Conservation (phyloP, 1,140 invertebrate genomes). For the Aphelinus certus region DNA sequence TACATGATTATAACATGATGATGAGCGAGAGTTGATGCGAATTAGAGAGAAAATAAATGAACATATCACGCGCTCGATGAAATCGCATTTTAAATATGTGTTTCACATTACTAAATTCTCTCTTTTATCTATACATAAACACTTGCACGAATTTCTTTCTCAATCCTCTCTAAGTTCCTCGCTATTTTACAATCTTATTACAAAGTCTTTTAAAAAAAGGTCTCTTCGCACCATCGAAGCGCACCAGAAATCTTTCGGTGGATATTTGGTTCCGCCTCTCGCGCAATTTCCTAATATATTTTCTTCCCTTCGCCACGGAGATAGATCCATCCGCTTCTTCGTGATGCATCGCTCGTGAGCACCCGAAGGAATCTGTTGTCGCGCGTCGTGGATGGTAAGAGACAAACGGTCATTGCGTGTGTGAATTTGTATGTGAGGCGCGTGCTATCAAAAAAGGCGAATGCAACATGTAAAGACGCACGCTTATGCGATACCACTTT, state of each 20-base stretch:
- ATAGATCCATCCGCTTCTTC: constrained; percentile 27
- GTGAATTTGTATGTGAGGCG: background rate
- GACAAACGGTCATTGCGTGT: background rate
- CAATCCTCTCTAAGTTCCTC: constrained; percentile 34
- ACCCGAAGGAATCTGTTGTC: constrained; percentile 11
- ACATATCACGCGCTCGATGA: constrained; percentile 32
- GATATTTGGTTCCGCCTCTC: constrained; percentile 41
- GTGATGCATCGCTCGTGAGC: background rate
- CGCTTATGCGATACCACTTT: constrained; percentile 6
- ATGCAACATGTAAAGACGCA: constrained; percentile 15
- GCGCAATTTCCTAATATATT: constrained; percentile 36
- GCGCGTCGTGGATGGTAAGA: constrained; percentile 6
- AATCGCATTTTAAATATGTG: constrained; percentile 32
- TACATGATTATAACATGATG: constrained; percentile 23
- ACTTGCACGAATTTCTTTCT: constrained; percentile 17
- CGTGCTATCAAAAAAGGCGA: background rate
- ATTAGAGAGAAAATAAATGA: constrained; percentile 37
- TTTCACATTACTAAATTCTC: constrained; percentile 25
- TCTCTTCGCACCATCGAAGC: constrained; percentile 37
- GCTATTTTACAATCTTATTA: constrained; percentile 55
- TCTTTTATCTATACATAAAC: constrained; percentile 20
- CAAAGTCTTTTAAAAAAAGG: constrained; percentile 56
- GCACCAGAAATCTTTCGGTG: constrained; percentile 20
- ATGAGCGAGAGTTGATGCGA: background rate
- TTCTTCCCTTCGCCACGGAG: constrained; percentile 32